Base-by-base conservation (phyloP, 2,888 invertebrate species). In the Hirtodrosophila confusa region DNA sequence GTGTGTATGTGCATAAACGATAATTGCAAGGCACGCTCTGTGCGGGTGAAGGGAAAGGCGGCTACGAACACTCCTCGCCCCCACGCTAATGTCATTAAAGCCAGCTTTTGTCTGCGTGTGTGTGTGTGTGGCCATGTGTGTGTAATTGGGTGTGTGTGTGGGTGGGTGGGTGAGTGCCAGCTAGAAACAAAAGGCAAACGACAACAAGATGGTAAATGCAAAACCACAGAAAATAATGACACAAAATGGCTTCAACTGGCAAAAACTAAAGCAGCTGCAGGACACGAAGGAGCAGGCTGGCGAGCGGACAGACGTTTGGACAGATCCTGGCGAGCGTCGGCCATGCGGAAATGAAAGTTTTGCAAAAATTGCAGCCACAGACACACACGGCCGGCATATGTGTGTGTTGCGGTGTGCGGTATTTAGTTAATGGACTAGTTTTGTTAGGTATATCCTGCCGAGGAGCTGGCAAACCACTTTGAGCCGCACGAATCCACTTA, bases 181-280 rank as follows among this genome's bases (percentile, higher is more conserved):
- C 57, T 53, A 33, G 40, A 53, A 75, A 80, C 80, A 80, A 80
- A 78, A 70, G 80, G 75, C 69, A 73, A 68, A 62, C 54, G 55
- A 63, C 68, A 37, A 54, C 62, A 70, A 75, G 72, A 68, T 70
- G 80, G 84, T 72, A 84, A 80, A 80, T 84, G 80, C 84, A 84
- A 75, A 84, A 84, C 80, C 80, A 74, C 80, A 82, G 63, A 78
- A 85, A 71, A 80, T 85, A 82, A 85, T 76, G 82, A 76, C 75
- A 78, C 76, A 85, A 85, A 85, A 80, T 74, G 73, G 70, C 76
- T 70, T 68, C 63, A 77, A 71, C 71, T 66, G 73, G 56, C 76
- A 54, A 27, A 56, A 29, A 29, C 47, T 39, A 29, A 44, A 12
- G 62, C 58, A 36, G 11, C 31, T 11, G 27, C n/a, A 11, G n/a